Percentiles rank a stretch among this genome's conserved stretches.
These are phyloP conservation scores for Temnothorax unifasciatus DNA, from an alignment of 2,888 invertebrate species.

Conservation along the genomic window DNA sequence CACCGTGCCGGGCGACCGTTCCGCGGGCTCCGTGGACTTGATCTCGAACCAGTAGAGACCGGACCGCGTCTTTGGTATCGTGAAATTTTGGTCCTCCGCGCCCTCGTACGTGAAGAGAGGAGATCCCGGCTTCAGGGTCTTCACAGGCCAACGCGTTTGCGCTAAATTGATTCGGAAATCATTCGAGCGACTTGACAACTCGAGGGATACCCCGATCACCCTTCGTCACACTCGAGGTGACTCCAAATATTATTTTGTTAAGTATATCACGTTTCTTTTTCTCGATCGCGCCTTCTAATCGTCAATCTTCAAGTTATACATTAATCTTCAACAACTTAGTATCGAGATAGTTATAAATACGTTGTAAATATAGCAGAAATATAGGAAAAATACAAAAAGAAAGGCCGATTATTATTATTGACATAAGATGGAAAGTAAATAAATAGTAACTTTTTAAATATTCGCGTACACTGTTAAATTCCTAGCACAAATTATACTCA, in stretches of 20 bases:
- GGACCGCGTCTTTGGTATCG: conserved; percentile 82
- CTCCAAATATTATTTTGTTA: background rate
- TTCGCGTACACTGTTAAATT: too few relatives aligned
- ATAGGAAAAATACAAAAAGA: background rate
- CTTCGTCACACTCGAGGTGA: background rate
- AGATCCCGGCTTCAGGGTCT: conserved; percentile 83
- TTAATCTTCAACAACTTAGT: background rate
- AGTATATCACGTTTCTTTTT: background rate
- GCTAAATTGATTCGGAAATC: conserved; percentile 57
- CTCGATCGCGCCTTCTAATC: too few relatives aligned
- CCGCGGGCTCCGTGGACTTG: conserved; percentile 74
- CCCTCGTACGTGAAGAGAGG: conserved; percentile 84
- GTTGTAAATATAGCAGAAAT: background rate
- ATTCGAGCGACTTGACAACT: conserved; percentile 19
- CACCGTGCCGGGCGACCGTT: conserved; percentile 79
- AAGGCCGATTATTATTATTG: background rate
- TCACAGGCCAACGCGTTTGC: conserved; percentile 82
- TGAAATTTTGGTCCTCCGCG: conserved; percentile 83
- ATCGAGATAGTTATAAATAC: background rate
- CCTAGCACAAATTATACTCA: too few relatives aligned
- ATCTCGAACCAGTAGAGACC: conserved; percentile 85
- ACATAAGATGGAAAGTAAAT: too few relatives aligned
- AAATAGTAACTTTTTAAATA: too few relatives aligned
- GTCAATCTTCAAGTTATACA: background rate
- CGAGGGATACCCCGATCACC: background rate